Evolutionary conservation across 2,797 vertebrate species (phyloP).

Genomic region (Numenius phaeopus): DNA sequence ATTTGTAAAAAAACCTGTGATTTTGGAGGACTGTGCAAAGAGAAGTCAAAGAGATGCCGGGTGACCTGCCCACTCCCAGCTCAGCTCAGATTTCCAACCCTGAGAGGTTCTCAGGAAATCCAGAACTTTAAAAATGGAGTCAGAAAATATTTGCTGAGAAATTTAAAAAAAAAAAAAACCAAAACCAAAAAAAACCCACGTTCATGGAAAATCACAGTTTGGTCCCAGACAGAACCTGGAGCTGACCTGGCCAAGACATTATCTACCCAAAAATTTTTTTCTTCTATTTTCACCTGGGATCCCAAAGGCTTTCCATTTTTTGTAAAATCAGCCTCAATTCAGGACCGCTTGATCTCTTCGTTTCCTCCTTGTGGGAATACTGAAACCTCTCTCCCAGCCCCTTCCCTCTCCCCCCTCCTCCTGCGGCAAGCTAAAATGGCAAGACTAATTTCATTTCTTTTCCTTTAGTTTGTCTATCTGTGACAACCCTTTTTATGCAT

Average conservation of each 20-base stretch:
- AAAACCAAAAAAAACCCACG: too few relatives aligned
- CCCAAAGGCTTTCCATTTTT: neutral
- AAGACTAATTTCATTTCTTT: conserved; percentile 93
- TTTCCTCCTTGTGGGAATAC: conserved; percentile 2
- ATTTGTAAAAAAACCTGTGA: neutral
- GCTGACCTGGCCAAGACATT: neutral
- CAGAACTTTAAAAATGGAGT: neutral
- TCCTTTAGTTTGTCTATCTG: conserved; percentile 90
- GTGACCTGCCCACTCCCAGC: rapidly evolving
- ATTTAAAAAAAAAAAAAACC: rapidly evolving
- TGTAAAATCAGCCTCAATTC: neutral
- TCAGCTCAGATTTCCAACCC: neutral
- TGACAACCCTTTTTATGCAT: conserved; percentile 95
- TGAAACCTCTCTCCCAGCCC: conserved; percentile 5
- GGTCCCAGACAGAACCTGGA: neutral
- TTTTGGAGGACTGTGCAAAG: neutral
- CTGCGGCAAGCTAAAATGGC: conserved; percentile 85
- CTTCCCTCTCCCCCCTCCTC: conserved; percentile 41
- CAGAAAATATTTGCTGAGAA: neutral
- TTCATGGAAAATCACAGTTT: neutral
- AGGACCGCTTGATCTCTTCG: neutral
- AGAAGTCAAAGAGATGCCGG: neutral
- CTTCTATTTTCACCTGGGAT: neutral
- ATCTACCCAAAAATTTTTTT: rapidly evolving
- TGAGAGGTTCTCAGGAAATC: neutral